Percentiles rank a stretch among this genome's conserved stretches.
Evolutionary conservation across 1,140 invertebrate species (phyloP).

Genomic region (Conopomorpha cramerella): DNA sequence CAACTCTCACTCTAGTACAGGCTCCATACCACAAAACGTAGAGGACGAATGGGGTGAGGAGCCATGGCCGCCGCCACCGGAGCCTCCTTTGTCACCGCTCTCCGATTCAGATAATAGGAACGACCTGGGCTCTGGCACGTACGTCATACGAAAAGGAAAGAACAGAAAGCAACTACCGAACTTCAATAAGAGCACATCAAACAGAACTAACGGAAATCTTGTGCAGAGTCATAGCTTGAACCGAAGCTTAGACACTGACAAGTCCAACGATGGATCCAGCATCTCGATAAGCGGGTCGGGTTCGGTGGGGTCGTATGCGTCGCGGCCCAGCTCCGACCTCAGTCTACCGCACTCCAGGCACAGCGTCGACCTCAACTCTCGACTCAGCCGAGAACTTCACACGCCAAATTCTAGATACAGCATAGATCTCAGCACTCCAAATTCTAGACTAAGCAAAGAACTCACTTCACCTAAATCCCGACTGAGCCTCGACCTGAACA

Average conservation of each 20-base stretch:
- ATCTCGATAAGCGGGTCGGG: slow-evolving; percentile 56
- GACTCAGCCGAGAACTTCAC: slow-evolving; percentile 61
- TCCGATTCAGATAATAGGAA: slow-evolving; percentile 66
- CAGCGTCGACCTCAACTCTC: slow-evolving; percentile 62
- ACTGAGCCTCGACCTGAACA: slow-evolving; percentile 63
- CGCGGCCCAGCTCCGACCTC: slow-evolving; percentile 62
- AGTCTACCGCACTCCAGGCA: slow-evolving; percentile 62
- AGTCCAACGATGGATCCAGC: slow-evolving; percentile 53
- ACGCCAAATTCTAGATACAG: slow-evolving; percentile 66
- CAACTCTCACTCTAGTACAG: slow-evolving; percentile 63
- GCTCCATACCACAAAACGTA: slow-evolving; percentile 62
- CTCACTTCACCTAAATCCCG: slow-evolving; percentile 63
- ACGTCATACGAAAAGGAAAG: slow-evolving; percentile 71
- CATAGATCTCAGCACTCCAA: slow-evolving; percentile 63
- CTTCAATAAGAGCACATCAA: slow-evolving; percentile 45
- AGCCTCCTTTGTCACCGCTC: slow-evolving; percentile 66
- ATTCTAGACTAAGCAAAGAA: slow-evolving; percentile 61
- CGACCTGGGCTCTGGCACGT: slow-evolving; percentile 71
- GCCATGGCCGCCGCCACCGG: slow-evolving; percentile 69
- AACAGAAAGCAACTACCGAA: slow-evolving; percentile 54
- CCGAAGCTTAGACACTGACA: slow-evolving; percentile 43
- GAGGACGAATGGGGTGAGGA: slow-evolving; percentile 62
- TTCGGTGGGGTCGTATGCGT: slow-evolving; percentile 63
- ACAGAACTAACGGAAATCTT: slow-evolving; percentile 46
- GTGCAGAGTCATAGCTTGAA: slow-evolving; percentile 42